Evolutionary conservation across 1,140 invertebrate species (phyloP).

Genomic region (Hypothenemus hampei): DNA sequence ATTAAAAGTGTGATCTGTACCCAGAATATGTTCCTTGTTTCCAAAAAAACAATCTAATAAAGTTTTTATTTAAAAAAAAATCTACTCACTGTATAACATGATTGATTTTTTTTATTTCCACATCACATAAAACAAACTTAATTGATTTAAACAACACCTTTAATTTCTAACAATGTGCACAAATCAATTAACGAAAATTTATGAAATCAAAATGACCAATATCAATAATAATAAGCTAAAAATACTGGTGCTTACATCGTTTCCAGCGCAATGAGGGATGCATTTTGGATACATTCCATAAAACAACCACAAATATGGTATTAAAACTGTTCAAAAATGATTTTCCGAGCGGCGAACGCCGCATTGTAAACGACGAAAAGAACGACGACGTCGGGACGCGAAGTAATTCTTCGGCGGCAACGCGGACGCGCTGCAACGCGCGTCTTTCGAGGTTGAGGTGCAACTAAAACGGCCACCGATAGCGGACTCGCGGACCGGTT

Average conservation of each 20-base stretch:
- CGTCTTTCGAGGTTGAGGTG: slow-evolving; percentile 21
- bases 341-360: slow-evolving; percentile 3
- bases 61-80: background rate
- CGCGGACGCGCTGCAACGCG: slow-evolving; percentile 7
- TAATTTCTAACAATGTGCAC: background rate
- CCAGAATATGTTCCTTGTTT: no score
- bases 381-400: slow-evolving; percentile 5
- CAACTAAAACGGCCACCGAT: slow-evolving; percentile 7
- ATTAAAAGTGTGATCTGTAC: no score
- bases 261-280: background rate
- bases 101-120: background rate
- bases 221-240: background rate
- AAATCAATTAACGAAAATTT: background rate
- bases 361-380: slow-evolving; percentile 11
- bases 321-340: slow-evolving; percentile 5
- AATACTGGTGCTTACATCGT: slow-evolving; percentile 13
- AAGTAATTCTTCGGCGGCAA: slow-evolving; percentile 11
- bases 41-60: no score
- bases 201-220: background rate
- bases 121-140: background rate
- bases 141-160: background rate
- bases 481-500: slow-evolving; percentile 16
- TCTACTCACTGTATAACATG: background rate
- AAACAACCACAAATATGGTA: slow-evolving; percentile 12
- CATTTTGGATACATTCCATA: slow-evolving; percentile 3